Conservation (phyloP, 2,113 vertebrate genomes). For the Turnix velox region DNA sequence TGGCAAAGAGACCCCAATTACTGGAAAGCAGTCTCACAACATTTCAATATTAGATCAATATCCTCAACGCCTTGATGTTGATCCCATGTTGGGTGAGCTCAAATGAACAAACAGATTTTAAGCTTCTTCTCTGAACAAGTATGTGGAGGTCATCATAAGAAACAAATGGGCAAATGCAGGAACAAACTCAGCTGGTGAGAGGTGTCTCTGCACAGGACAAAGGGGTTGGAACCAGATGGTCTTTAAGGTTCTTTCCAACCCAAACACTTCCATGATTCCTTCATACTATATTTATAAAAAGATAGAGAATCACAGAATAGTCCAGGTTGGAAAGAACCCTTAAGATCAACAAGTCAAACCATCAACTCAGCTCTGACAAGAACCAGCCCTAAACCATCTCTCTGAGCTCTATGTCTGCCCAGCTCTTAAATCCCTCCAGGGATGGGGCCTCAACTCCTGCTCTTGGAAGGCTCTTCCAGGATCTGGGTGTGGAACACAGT, state of each 20-base stretch:
- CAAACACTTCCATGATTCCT: background rate
- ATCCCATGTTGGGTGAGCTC: slow-evolving; percentile 14
- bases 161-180: background rate
- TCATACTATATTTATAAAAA: background rate
- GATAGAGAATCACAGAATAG: too few species aligned
- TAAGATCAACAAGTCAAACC: too few species aligned
- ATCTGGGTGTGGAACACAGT: too few species aligned
- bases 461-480: too few species aligned
- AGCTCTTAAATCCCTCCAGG: too few species aligned
- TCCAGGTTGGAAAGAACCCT: too few species aligned
- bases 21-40: slow-evolving; percentile 50
- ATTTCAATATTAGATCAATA: slow-evolving; percentile 70
- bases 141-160: background rate
- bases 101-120: slow-evolving; percentile 53
- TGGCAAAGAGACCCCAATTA: slow-evolving; percentile 67
- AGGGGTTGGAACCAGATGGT: background rate
- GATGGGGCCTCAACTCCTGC: too few species aligned
- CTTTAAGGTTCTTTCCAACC: background rate
- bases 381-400: too few species aligned
- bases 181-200: background rate
- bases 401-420: too few species aligned
- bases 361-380: too few species aligned
- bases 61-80: slow-evolving; percentile 61
- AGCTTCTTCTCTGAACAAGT: slow-evolving; percentile 27
- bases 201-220: background rate